These are phyloP conservation scores for Callospermophilus lateralis DNA, from an alignment of 2,113 vertebrate species.

Conservation along the genomic window DNA sequence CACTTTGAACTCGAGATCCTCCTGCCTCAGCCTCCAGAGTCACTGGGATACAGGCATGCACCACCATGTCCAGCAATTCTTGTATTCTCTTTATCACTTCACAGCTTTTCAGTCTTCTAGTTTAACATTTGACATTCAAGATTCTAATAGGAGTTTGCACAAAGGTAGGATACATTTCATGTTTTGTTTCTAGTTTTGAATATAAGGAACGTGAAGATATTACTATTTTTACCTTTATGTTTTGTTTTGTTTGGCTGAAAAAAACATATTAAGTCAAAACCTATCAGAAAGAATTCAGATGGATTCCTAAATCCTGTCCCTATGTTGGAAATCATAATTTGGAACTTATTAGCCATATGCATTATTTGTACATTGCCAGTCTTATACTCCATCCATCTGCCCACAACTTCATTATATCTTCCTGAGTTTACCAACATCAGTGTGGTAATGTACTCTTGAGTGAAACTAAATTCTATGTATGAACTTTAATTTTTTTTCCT, in stretches of 20 bases:
- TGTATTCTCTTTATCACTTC: slow-evolving; percentile 36
- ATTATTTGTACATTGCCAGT: not conserved
- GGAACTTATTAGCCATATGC: not conserved
- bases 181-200: slow-evolving; percentile 32
- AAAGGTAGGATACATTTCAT: not conserved
- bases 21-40: too few relatives aligned
- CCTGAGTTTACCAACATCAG: not conserved
- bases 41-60: too few relatives aligned
- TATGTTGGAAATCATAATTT: not conserved
- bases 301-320: slow-evolving; percentile 25
- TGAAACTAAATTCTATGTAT: not conserved
- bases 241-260: not conserved
- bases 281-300: slow-evolving; percentile 7
- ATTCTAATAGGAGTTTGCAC: not conserved
- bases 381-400: not conserved
- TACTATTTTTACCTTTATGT: not conserved
- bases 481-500: not conserved
- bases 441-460: not conserved
- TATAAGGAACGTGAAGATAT: not conserved
- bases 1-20: too few relatives aligned
- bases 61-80: not conserved
- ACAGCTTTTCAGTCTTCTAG: not conserved
- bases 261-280: not conserved
- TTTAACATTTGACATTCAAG: not conserved
- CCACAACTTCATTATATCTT: not conserved